Evolutionary conservation across 2,888 invertebrate genomes (phyloP), one percentile per base, ranked within the genome.

Genomic region (Sinopyrophorus schimmeli): DNA sequence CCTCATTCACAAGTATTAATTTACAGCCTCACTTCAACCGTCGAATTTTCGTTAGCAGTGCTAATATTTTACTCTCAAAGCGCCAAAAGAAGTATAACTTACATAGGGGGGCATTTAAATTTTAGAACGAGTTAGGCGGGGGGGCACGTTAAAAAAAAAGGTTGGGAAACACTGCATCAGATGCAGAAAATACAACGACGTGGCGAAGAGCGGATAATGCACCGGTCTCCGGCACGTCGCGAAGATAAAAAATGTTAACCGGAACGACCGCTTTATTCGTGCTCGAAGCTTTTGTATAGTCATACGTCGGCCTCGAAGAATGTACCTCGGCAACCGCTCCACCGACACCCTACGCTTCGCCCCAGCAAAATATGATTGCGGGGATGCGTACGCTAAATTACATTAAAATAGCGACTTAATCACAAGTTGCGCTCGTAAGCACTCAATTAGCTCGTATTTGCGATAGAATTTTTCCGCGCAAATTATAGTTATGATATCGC

Each of bases 341-440:
- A 50, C 24, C 47, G 47, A 52, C 55, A 54, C 55, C 55, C 58
- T 48, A 54, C 48, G 58, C 54, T 56, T 52, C 54, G 35, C 38
- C 50, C 50, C 46, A 49, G 37, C 49, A 39, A 30, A 24, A 48
- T 49, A 41, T 46, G 52, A 55, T 54, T 55, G 58, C 46, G 52
- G 44, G 44, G 51, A 44, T 56, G 51, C 41, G 46, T 54, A 56
- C 34, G 44, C 52, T 50, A 56, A 57, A 61, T 59, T 59, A 55
- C 53, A 55, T 53, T 55, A 58, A 59, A 61, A 58, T 61, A 59
- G 54, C 55, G 55, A 41, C 51, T 58, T 59, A 61, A 61, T 61
- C 59, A 58, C 47, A 54, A 55, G 58, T 55, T 57, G 49, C 50
- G 41, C 49, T 54, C 52, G 55, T 61, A 58, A 61, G 60, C 57